These are phyloP conservation scores for Operophtera brumata DNA, from an alignment of 2,888 invertebrate genomes.

Conservation along the genomic window DNA sequence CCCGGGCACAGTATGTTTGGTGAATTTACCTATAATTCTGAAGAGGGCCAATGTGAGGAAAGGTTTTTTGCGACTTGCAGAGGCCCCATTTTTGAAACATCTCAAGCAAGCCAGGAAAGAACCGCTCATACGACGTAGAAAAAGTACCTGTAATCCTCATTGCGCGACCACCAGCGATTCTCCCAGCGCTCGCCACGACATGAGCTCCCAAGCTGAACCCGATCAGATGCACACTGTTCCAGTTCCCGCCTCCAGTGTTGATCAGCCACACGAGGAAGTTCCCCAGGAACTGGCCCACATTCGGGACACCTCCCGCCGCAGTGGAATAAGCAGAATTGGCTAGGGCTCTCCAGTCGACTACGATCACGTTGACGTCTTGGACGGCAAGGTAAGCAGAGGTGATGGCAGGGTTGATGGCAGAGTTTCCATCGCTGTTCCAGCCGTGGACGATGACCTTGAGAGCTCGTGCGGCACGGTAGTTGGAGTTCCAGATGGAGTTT, in stretches of 20 bases:
- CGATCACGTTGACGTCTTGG: conserved; percentile 61
- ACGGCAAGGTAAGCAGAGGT: conserved; percentile 18
- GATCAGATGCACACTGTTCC: conserved; percentile 64
- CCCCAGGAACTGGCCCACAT: conserved; percentile 58
- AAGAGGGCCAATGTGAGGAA: no score
- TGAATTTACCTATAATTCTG: no score
- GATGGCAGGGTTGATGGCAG: conserved; percentile 16
- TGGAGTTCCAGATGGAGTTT: conserved; percentile 34
- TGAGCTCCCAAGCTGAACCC: conserved; percentile 75
- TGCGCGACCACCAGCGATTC: conserved; percentile 39
- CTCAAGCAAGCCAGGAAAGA: no score
- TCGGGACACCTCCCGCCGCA: conserved; percentile 53
- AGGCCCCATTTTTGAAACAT: no score
- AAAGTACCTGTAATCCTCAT: conserved; percentile 53
- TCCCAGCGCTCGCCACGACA: conserved; percentile 60
- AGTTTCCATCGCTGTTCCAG: conserved; percentile 25
- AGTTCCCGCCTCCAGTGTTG: conserved; percentile 54
- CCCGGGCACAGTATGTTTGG: no score
- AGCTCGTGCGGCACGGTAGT: conserved; percentile 11
- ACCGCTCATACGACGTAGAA: no score
- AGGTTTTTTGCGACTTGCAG: no score
- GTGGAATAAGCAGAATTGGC: conserved; percentile 48
- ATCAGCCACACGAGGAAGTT: conserved; percentile 64
- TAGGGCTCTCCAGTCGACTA: conserved; percentile 61
- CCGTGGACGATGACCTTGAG: conserved; percentile 26